Percentiles rank a stretch among this genome's conserved stretches.
phyloP scores from a whole-genome alignment of 1,140 invertebrate species.

The Watersipora subatra region DNA sequence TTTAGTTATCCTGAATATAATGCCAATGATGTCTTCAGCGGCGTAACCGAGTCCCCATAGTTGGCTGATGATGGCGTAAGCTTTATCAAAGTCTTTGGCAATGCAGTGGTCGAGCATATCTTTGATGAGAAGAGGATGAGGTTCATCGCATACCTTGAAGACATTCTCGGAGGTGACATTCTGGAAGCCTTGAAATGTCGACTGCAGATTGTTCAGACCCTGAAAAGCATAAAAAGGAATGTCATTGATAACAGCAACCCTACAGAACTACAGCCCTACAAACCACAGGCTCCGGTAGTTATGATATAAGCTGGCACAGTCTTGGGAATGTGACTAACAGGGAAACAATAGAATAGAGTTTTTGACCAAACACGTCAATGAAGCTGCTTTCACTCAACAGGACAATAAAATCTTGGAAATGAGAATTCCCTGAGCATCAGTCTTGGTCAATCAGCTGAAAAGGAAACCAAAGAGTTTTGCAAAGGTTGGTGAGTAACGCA shows the following conservation, averaged over 20 bases:
- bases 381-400: too few relatives aligned
- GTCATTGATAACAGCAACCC: neutral
- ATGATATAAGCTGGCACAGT: too few relatives aligned
- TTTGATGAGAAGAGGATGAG: slow-evolving; percentile 83
- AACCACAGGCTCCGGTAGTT: too few relatives aligned
- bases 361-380: too few relatives aligned
- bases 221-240: slow-evolving; percentile 18
- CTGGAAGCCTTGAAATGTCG: slow-evolving; percentile 85
- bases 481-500: too few relatives aligned
- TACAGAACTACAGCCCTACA: neutral
- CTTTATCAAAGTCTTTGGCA: slow-evolving; percentile 66
- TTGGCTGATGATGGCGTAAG: slow-evolving; percentile 72
- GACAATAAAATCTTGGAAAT: too few relatives aligned
- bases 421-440: too few relatives aligned
- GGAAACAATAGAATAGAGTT: too few relatives aligned
- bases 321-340: too few relatives aligned
- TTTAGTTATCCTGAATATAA: slow-evolving; percentile 86
- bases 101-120: slow-evolving; percentile 78
- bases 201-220: slow-evolving; percentile 94
- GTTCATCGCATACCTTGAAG: slow-evolving; percentile 99
- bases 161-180: slow-evolving; percentile 86
- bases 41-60: slow-evolving; percentile 88
- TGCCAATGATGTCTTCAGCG: slow-evolving; percentile 86
- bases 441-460: too few relatives aligned
- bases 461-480: too few relatives aligned